Base-by-base conservation (phyloP, 1,140 invertebrate genomes). In the Drosophila sucinea region DNA sequence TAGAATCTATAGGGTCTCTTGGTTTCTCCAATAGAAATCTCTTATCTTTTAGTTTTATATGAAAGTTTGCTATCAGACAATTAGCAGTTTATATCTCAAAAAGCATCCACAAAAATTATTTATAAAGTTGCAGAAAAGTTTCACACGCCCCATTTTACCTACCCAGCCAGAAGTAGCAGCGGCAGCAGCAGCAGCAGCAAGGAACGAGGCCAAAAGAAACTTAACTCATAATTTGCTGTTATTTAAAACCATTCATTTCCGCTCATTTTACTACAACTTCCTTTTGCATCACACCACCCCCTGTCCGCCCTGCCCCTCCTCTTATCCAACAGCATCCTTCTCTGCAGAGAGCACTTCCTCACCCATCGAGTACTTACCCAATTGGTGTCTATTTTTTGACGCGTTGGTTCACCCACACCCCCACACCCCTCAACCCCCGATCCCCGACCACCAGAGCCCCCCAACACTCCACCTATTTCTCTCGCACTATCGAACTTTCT, bases 241-340 rank as follows among this genome's bases (percentile, higher is more conserved):
- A 87, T 87, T 87, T 87, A 87, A 87, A 87, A 87, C 84, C 84
- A 84, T 87, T 87, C 84, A 87, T 87, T 87, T 87, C 84, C 84
- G 84, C 84, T 87, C 84, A 87, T 89, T 87, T 89, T 87, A 84
- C 84, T 84, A 74, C 67, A 76, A 68, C 70, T 79, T 70, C 61
- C 75, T 67, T 29, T 60, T 30, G 7, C 33, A 67, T 33, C 10
- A 38, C 25, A 40, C 44, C 70, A 27, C 17, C 40, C 47, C 29
- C 4, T 1, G 8, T 25, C 35, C 6, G 2, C 1, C 41, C 27
- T 3, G 25, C 17, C 29, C 10, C n/a, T 3, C 57, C 54, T 23
- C 54, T 3, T 51, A 27, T 25, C 23, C 25, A 4, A 38, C 8
- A 38, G 35, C 35, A 38, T 4, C 10, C 8, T 38, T 38, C 35